Evolutionary conservation across 2,888 invertebrate genomes (phyloP), one percentile per base, ranked within the genome.

Genomic region (Eupithecia inturbata): DNA sequence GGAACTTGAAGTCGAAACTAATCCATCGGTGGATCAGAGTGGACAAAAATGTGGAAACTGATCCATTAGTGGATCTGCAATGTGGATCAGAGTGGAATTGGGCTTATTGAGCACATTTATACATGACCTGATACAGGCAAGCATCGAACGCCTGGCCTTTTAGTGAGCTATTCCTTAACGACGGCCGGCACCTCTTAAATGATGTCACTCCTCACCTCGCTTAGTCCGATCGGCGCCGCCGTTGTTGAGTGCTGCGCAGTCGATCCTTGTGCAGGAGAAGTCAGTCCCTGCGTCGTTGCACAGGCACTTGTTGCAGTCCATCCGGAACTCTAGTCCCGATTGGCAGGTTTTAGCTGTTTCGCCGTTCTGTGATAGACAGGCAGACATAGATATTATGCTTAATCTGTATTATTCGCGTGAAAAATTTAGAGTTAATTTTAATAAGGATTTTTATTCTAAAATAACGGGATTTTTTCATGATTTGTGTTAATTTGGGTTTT

Each of bases 261-360:
- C 94, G 1, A 85, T 93, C 57, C 95, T 82, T 0, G 95, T 95
- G 87, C 95, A 95, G 1, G 93, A 92, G 85, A 88, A 93, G 80
- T 90, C 86, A 10, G 85, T 83, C 0, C 95, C 95, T 64, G 89
- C 87, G 64, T 88, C 85, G 81, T 92, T 88, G 78, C 95, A 95
- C 33, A 93, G 90, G 74, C 95, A 95, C 72, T 87, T 90, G 85
- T 95, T 95, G 87, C 95, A 95, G 85, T 95, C 94, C 88, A 92
- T 78, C 7, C 94, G 88, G 85, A 95, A 95, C 83, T 90, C 90
- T 68, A 84, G 84, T 0, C 92, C 90, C 0, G 95, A 93, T 78
- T 88, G 86, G 84, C 95, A 95, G 78, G 85, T 75, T 79, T 92
- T 93, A 67, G 57, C 26, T 22, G 57, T 57, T 57, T 57, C 86